Evolutionary conservation across 2,113 vertebrate species (phyloP).

Genomic region (Gavialis gangeticus): DNA sequence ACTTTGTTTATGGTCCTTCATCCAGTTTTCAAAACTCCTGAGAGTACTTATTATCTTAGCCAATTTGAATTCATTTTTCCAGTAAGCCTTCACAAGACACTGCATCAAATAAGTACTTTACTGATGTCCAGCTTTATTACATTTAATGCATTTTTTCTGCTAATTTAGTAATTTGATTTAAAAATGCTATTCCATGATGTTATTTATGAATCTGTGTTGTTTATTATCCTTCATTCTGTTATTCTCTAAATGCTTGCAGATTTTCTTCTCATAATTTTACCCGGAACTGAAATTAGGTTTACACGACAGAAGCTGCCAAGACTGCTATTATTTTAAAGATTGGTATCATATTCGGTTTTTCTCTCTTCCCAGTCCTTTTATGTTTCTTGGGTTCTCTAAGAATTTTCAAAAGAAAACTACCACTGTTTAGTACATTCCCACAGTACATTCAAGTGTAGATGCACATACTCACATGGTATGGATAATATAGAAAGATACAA

Average conservation of each 20-base stretch:
- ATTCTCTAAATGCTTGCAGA: background rate
- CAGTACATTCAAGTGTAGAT: background rate
- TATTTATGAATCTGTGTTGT: slow-evolving; percentile 17
- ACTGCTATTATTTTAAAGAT: slow-evolving; percentile 14
- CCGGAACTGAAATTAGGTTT: background rate
- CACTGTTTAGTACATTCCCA: background rate
- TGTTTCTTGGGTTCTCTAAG: background rate
- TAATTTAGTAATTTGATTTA: background rate
- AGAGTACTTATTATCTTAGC: slow-evolving; percentile 12
- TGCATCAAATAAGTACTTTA: background rate
- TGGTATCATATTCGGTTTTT: background rate
- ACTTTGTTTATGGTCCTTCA: background rate
- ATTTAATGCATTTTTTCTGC: background rate
- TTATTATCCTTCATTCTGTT: background rate
- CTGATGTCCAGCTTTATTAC: background rate
- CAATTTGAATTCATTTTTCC: slow-evolving; percentile 30
- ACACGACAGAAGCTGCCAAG: background rate
- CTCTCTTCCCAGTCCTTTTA: background rate
- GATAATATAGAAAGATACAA: background rate
- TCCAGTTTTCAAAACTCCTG: background rate
- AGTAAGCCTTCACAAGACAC: background rate
- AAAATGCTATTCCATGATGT: background rate
- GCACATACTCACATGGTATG: background rate
- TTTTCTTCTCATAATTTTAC: slow-evolving; percentile 1
- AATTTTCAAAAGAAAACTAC: background rate